A percentile compares a stretch with the other conserved stretches of the same genome.
These are phyloP conservation scores for Oncorhynchus masou DNA, from an alignment of 2,113 vertebrate species.

Conservation along the genomic window DNA sequence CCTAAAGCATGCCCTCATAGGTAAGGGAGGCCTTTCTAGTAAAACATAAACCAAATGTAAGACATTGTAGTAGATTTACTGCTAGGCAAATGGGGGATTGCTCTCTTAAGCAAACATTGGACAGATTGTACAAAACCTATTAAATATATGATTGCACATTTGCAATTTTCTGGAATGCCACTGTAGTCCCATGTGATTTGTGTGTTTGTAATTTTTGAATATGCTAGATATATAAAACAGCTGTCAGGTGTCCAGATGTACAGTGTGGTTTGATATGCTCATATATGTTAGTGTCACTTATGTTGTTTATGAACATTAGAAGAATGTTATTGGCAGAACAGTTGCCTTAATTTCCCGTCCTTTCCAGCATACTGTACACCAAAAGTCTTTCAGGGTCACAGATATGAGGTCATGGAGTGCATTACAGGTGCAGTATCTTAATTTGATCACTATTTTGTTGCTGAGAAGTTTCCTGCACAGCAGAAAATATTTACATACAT, in stretches of 20 bases:
- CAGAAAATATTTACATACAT: too few relatives aligned
- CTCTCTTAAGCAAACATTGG: slow-evolving; percentile 27
- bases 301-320: background rate
- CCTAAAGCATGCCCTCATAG: slow-evolving; percentile 70
- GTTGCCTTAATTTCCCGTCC: background rate
- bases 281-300: background rate
- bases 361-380: background rate
- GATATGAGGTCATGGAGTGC: slow-evolving; percentile 20
- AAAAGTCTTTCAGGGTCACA: background rate
- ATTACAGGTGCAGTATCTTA: background rate
- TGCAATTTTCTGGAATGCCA: background rate
- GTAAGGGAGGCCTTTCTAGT: slow-evolving; percentile 79
- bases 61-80: slow-evolving; percentile 78
- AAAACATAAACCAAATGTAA: slow-evolving; percentile 88
- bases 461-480: too few relatives aligned
- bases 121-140: slow-evolving; percentile 25
- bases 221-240: background rate
- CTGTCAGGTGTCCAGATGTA: background rate
- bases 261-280: background rate
- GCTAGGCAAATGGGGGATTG: slow-evolving; percentile 29
- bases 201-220: background rate
- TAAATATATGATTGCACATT: background rate
- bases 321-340: background rate
- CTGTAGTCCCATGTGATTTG: background rate
- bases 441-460: too few relatives aligned